Evolutionary conservation across 1,140 invertebrate species (phyloP).

Genomic region (Carposina sasakii): DNA sequence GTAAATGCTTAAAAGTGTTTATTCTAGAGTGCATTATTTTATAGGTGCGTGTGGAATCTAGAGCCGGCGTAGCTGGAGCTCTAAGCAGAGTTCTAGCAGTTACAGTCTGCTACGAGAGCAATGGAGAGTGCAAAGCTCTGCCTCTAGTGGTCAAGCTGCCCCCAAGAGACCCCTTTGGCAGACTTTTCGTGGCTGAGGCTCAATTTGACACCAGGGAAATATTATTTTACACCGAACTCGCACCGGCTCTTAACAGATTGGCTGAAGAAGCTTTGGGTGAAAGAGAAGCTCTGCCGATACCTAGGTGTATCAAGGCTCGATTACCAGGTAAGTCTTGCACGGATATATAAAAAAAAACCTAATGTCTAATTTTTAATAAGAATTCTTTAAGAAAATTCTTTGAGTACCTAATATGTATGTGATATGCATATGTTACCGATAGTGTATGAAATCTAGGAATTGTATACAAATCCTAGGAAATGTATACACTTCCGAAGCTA

Average conservation of each 20-base stretch:
- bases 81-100: slow-evolving; percentile 56
- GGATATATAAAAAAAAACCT: no score
- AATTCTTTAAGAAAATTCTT: no score
- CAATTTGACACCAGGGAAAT: slow-evolving; percentile 88
- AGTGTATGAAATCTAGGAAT: no score
- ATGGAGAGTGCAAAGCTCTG: slow-evolving; percentile 49
- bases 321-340: slow-evolving; percentile 57
- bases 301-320: slow-evolving; percentile 50
- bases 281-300: slow-evolving; percentile 69
- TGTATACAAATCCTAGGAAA: no score
- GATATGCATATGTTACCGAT: no score
- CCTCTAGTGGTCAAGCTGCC: slow-evolving; percentile 83
- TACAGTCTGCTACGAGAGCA: slow-evolving; percentile 50
- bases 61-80: slow-evolving; percentile 52
- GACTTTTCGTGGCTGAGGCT: slow-evolving; percentile 84
- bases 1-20: not conserved
- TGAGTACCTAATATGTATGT: no score
- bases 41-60: slow-evolving; percentile 52
- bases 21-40: slow-evolving; percentile 6
- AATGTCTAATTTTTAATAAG: no score
- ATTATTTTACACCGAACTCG: slow-evolving; percentile 86
- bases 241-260: slow-evolving; percentile 51
- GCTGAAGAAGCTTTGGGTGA: slow-evolving; percentile 62
- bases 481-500: no score
- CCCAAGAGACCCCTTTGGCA: slow-evolving; percentile 81